phyloP scores from a whole-genome alignment of 2,113 vertebrate genomes.

The Heloderma charlesbogerti region DNA sequence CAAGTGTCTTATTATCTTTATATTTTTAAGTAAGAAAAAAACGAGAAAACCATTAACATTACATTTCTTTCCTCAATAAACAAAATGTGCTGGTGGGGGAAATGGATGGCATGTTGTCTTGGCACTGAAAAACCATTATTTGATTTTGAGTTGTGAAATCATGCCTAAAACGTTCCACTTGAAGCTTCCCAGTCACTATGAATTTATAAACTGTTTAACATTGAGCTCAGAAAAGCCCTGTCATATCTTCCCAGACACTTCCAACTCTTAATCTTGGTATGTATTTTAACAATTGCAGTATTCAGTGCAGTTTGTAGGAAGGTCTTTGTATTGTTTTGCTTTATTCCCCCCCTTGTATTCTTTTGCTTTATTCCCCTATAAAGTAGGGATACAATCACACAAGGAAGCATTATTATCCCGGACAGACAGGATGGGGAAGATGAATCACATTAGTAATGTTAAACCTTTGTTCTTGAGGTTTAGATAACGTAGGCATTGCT shows the following conservation, averaged over 20 bases:
- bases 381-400: slow-evolving; percentile 37
- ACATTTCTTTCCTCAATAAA: neutral
- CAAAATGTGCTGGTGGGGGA: neutral
- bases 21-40: neutral
- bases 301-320: slow-evolving; percentile 54
- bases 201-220: slow-evolving; percentile 38
- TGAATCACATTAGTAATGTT: slow-evolving; percentile 68
- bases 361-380: slow-evolving; percentile 43
- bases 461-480: slow-evolving; percentile 60
- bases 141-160: slow-evolving; percentile 9
- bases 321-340: slow-evolving; percentile 48
- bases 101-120: neutral
- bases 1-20: neutral
- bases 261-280: slow-evolving; percentile 41
- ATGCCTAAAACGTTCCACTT: neutral
- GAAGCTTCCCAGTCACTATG: neutral
- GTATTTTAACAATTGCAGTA: slow-evolving; percentile 44
- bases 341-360: slow-evolving; percentile 36
- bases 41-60: rapidly evolving
- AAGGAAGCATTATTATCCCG: slow-evolving; percentile 52
- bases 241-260: neutral
- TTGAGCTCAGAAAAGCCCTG: neutral
- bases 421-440: slow-evolving; percentile 48
- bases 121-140: slow-evolving; percentile 1
- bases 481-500: slow-evolving; percentile 64